These are phyloP conservation scores for Meghimatium bilineatum DNA, from an alignment of 2,888 invertebrate genomes.

Conservation along the genomic window DNA sequence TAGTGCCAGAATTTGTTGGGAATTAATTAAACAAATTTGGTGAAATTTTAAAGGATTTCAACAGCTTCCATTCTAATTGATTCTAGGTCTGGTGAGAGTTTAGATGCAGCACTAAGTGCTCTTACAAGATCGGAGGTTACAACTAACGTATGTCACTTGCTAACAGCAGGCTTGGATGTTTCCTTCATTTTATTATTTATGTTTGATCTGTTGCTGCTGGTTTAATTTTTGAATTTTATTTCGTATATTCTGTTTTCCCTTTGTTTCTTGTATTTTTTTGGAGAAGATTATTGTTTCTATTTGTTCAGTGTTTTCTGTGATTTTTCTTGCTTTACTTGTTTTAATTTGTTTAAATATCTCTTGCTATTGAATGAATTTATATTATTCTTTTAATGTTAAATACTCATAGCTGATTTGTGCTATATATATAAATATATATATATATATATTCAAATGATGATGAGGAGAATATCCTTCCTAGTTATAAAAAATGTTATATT, in stretches of 20 bases:
- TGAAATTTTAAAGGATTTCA: background rate
- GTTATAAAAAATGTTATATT: too few relatives aligned
- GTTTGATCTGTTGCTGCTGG: slow-evolving; percentile 23
- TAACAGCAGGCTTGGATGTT: slow-evolving; percentile 29
- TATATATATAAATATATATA: too few relatives aligned
- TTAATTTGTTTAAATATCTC: background rate
- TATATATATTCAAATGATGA: too few relatives aligned
- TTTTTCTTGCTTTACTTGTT: background rate
- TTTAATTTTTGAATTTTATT: background rate
- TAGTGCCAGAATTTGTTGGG: too few relatives aligned
- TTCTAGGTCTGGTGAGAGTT: slow-evolving; percentile 47
- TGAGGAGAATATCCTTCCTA: too few relatives aligned
- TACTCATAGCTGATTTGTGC: background rate
- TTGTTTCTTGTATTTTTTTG: background rate
- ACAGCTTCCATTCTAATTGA: slow-evolving; percentile 13
- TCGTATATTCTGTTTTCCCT: too few relatives aligned
- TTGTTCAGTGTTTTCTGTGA: background rate
- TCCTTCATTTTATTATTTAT: slow-evolving; percentile 16
- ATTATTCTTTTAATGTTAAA: background rate
- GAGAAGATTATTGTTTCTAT: background rate
- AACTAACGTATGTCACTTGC: slow-evolving; percentile 39
- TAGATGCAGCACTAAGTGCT: slow-evolving; percentile 42
- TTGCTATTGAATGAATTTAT: too few relatives aligned
- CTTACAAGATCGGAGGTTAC: slow-evolving; percentile 38
- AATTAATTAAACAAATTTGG: background rate